Base-by-base conservation (phyloP, 1,140 invertebrate species). In the Archegozetes longisetosus region DNA sequence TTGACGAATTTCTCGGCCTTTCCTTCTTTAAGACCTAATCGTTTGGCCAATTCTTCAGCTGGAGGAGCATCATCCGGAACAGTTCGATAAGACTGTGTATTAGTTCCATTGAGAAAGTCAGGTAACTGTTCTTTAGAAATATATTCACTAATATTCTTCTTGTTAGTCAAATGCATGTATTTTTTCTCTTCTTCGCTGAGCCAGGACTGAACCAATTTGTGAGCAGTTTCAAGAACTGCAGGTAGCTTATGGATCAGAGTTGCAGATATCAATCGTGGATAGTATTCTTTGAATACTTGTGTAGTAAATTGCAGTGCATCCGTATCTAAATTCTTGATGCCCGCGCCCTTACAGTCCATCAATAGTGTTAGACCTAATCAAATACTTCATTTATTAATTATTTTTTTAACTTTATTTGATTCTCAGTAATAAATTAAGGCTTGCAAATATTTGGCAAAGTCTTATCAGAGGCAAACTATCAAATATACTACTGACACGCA, bases 1-100 rank as follows among this genome's bases (percentile, higher is more conserved):
- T 55, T 27, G 17, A 25, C 27, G 9, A 58, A 29, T 51, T 58
- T 58, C 12, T 58, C 55, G 40, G 46, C 28, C 27, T 55, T 23
- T 28, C 25, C 53, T 55, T 9, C 9, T 9, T 23, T 55, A 22
- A 55, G 12, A 20, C 27, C 53, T n/a, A 55, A 26, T 24, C 53
- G 53, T 25, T 55, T 24, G 27, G 22, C 22, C 20, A 55, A 23
- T 28, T 55, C 53, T 6, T 25, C 3, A n/a, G 53, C 53, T 28
- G 53, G 14, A 6, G n/a, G n/a, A n/a, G 14, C 14, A 24, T 24
- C 53, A 13, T 55, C 53, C 12, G 53, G 53, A 4, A 55, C 26
- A n/a, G 14, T 27, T 9, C 53, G 53, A 55, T 55, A 55, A 24
- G 22, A 12, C 9, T 25, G 3, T 3, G 22, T 20, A 55, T 27